phyloP scores from a whole-genome alignment of 2,888 invertebrate genomes.

The Meandrusa payeni region DNA sequence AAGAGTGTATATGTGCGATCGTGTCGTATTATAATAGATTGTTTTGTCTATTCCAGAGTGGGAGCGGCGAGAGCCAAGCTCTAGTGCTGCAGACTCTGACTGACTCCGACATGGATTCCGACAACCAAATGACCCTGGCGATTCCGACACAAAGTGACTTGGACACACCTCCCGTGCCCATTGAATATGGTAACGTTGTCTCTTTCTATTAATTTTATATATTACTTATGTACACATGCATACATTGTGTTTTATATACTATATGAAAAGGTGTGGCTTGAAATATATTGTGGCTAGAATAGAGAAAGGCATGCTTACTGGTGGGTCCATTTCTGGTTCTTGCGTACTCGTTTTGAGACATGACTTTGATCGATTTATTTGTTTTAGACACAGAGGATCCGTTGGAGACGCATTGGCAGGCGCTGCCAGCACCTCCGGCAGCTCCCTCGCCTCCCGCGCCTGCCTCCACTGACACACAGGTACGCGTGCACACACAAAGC shows the following conservation, averaged over 20 bases:
- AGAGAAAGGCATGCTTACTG: too few species aligned
- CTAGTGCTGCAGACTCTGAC: conserved; percentile 47
- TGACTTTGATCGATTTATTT: too few species aligned
- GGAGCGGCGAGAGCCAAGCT: conserved; percentile 42
- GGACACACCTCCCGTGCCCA: conserved; percentile 27
- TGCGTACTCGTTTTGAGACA: too few species aligned
- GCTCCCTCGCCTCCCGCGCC: conserved; percentile 32
- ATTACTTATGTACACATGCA: not conserved
- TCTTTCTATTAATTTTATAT: not conserved
- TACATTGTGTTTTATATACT: not conserved
- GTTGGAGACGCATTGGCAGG: conserved; percentile 27
- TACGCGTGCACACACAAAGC: not conserved
- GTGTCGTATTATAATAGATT: too few species aligned
- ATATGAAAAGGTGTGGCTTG: too few species aligned
- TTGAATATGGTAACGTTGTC: conserved; percentile 41
- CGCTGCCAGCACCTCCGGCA: conserved; percentile 38
- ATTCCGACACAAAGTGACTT: conserved; percentile 29
- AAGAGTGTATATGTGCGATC: too few species aligned
- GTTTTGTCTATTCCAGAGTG: conserved; percentile 28
- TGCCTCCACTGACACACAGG: conserved; percentile 30
- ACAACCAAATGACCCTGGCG: conserved; percentile 39
- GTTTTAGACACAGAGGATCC: not conserved
- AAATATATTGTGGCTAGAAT: too few species aligned
- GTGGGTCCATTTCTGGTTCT: too few species aligned
- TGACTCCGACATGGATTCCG: conserved; percentile 38